Evolutionary conservation across 2,113 vertebrate genomes (phyloP).

Genomic region (Atractosteus spatula): DNA sequence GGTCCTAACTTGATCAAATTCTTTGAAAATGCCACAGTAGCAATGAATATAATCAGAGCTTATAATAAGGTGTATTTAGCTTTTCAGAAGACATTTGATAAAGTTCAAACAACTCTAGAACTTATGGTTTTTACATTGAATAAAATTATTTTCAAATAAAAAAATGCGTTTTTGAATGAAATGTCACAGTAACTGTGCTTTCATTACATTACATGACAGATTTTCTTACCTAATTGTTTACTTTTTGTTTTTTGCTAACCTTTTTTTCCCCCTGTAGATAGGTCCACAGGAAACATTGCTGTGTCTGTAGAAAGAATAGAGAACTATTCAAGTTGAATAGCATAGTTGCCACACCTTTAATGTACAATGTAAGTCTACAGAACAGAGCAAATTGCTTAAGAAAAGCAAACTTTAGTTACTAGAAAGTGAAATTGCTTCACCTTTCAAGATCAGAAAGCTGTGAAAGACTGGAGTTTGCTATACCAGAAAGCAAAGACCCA

Average conservation of each 20-base stretch:
- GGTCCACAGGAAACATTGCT: slow-evolving; percentile 1
- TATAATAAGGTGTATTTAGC: too few species aligned
- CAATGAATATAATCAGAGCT: too few species aligned
- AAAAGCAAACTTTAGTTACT: background rate
- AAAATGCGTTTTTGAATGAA: too few species aligned
- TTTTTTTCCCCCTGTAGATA: slow-evolving; percentile 11
- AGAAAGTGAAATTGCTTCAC: background rate
- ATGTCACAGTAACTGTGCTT: background rate
- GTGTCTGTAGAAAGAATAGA: background rate
- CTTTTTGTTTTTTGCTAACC: slow-evolving; percentile 30
- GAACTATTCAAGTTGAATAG: slow-evolving; percentile 20
- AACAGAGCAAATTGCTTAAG: background rate
- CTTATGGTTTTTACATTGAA: too few species aligned
- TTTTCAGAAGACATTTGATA: too few species aligned
- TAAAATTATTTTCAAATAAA: too few species aligned
- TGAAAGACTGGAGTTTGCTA: too few species aligned
- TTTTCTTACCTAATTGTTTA: slow-evolving; percentile 1
- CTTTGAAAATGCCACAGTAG: too few species aligned
- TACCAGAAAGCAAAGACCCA: too few species aligned
- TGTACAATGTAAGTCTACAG: slow-evolving; percentile 44
- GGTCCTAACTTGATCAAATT: too few species aligned
- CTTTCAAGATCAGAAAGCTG: too few species aligned
- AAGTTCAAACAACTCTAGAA: too few species aligned
- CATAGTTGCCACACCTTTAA: slow-evolving; percentile 49
- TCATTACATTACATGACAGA: background rate